Evolutionary conservation across 1,140 invertebrate species (phyloP), one percentile per base, ranked within the genome.

Genomic region (Coboldia fuscipes): DNA sequence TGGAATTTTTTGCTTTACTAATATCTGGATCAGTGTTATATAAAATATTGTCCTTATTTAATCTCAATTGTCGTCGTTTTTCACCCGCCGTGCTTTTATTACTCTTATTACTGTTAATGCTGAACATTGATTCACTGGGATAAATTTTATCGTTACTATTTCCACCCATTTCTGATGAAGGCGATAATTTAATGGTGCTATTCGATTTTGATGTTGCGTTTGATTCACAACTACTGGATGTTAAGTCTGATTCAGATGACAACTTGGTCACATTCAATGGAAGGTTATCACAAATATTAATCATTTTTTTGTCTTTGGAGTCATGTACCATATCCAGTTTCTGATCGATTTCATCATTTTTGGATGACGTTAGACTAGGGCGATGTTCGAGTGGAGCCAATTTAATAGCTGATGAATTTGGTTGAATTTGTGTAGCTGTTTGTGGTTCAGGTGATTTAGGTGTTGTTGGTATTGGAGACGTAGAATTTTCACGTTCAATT

Each of bases 211-310:
- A n/a, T 29, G 7, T 29, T 9, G 28, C 13, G 5, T 7, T 14
- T 32, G 30, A 32, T 32, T 32, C 30, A 7, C 4, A 4, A 32
- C 30, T 32, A 6, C 30, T 15, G 13, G 8, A 30, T 6, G 29
- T 30, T 12, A 4, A 2, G 4, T 16, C 13, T 5, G 23, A n/a
- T 16, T 26, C 16, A 22, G 40, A 37, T 18, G 37, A 20, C 13
- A 28, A 30, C 34, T 41, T 41, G 9, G 33, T 30, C 14, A 28
- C 34, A 17, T 36, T 42, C 7, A 55, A 37, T 24, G 50, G 39
- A 10, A 55, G 39, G 44, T 55, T 55, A 41, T 55, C 52, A 41
- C 47, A 55, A 24, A 41, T 40, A 34, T 55, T 55, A 19, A 55
- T 55, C 10, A 55, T 33, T 32, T 53, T 51, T 2, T 51, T 49